Evolutionary conservation across 2,113 vertebrate species (phyloP).

Genomic region (Callospermophilus lateralis): DNA sequence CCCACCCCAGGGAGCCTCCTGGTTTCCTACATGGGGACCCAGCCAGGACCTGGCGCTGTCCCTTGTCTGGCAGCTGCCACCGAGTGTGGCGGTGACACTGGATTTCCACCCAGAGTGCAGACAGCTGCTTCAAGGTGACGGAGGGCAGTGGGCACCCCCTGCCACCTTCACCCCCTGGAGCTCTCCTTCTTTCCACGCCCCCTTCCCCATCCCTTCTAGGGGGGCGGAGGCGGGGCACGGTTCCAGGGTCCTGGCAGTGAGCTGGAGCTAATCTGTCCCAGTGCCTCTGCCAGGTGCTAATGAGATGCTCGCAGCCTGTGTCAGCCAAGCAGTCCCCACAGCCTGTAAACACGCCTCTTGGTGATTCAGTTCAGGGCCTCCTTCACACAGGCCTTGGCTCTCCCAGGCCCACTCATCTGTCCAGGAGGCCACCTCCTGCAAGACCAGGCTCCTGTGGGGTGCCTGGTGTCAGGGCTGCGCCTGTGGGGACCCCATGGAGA

Average conservation of each 20-base stretch:
- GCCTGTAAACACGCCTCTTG: conserved; percentile 30
- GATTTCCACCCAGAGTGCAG: not conserved
- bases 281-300: conserved; percentile 70
- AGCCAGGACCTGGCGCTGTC: not conserved
- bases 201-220: not conserved
- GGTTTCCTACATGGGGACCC: not conserved
- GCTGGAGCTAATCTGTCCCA: conserved; percentile 15
- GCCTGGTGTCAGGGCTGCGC: not conserved
- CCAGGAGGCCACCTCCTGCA: too few relatives aligned
- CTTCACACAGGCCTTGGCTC: not conserved
- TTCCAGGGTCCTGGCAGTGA: not conserved
- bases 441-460: rapidly evolving
- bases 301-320: conserved; percentile 51
- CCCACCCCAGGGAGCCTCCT: not conserved
- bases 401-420: not conserved
- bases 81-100: not conserved
- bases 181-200: not conserved
- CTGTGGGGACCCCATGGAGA: not conserved
- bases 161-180: too few relatives aligned
- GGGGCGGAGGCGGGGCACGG: not conserved
- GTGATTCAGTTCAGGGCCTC: not conserved
- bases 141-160: not conserved
- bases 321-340: not conserved
- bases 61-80: not conserved
- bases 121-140: not conserved